These are phyloP conservation scores for Flexamia atlantica DNA, from an alignment of 2,888 invertebrate genomes.

Conservation along the genomic window DNA sequence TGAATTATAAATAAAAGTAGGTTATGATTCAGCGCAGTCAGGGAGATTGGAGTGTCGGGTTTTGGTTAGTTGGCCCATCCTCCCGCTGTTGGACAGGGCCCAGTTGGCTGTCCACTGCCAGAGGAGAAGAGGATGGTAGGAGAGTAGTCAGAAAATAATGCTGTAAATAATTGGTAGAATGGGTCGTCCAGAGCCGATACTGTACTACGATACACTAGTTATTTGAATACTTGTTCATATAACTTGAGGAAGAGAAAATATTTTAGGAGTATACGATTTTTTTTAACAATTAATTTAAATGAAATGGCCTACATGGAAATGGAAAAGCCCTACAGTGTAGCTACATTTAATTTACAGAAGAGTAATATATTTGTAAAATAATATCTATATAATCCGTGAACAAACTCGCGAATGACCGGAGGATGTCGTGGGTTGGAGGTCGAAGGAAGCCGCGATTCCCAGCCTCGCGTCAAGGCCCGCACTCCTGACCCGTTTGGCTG, in stretches of 20 bases:
- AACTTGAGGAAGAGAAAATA: too few relatives aligned
- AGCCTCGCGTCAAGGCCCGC: constrained; percentile 14
- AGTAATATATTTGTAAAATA: too few relatives aligned
- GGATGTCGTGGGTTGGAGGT: background rate
- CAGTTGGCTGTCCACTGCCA: constrained; percentile 3
- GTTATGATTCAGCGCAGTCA: constrained; percentile 11
- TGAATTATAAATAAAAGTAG: constrained; percentile 35
- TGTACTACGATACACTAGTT: too few relatives aligned
- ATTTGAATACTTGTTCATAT: too few relatives aligned
- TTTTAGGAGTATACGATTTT: too few relatives aligned
- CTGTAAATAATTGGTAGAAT: background rate
- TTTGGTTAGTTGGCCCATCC: constrained; percentile 10
- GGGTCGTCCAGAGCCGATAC: background rate
- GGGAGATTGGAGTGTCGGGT: constrained; percentile 11
- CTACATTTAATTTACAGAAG: too few relatives aligned
- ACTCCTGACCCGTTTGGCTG: background rate
- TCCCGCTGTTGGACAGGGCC: constrained; percentile 1
- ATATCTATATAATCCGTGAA: too few relatives aligned
- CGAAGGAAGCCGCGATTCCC: constrained; percentile 25
- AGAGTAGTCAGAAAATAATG: background rate
- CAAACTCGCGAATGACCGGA: background rate
- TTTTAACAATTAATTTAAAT: too few relatives aligned
- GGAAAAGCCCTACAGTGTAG: too few relatives aligned
- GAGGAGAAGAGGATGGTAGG: background rate
- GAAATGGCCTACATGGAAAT: too few relatives aligned